Evolutionary conservation across 2,113 vertebrate species (phyloP).

Genomic region (Lasiurus cinereus): DNA sequence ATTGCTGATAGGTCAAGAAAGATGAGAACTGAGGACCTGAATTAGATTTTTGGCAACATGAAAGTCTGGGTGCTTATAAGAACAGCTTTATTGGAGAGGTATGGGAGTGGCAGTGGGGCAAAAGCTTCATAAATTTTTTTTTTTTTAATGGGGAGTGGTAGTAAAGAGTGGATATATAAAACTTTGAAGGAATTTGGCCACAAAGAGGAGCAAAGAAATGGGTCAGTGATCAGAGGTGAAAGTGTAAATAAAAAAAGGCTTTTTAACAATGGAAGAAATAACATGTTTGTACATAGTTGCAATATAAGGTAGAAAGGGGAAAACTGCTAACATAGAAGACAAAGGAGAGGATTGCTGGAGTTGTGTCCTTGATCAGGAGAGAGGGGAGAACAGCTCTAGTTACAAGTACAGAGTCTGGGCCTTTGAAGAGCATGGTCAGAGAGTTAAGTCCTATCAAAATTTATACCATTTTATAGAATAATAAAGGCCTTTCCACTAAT

Average conservation of each 20-base stretch:
- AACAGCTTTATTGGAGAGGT: neutral
- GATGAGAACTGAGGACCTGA: neutral
- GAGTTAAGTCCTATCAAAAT: neutral
- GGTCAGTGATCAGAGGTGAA: neutral
- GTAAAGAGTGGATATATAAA: neutral
- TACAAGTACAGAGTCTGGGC: neutral
- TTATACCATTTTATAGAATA: constrained; percentile 1
- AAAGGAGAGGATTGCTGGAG: neutral
- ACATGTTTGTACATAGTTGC: neutral
- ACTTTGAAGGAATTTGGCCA: neutral
- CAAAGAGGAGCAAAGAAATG: neutral
- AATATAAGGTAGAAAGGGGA: neutral
- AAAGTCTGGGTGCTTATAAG: neutral
- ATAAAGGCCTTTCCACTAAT: neutral
- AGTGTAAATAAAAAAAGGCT: neutral
- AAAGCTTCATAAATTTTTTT: neutral
- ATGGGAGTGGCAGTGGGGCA: neutral
- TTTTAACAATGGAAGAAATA: neutral
- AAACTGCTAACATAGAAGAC: neutral
- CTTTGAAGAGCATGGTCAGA: neutral
- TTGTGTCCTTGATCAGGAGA: neutral
- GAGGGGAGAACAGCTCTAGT: neutral
- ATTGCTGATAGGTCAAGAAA: neutral
- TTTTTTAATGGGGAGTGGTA: neutral
- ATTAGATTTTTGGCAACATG: neutral